Percentiles rank a stretch among this genome's conserved stretches.
Conservation (phyloP, 2,113 vertebrate species). For the Takifugu flavidus region DNA sequence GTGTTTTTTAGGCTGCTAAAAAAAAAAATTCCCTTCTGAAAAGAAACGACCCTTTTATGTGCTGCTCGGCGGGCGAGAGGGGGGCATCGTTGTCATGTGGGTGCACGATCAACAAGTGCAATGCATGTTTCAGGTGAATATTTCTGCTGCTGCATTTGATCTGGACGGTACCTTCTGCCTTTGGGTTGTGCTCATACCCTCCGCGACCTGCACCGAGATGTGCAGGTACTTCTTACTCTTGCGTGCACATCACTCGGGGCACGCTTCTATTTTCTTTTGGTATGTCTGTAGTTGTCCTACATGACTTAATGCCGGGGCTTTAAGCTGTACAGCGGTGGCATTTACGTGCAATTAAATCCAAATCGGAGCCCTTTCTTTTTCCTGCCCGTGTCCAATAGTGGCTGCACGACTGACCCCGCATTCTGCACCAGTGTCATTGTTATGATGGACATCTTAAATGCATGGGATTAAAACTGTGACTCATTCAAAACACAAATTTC, state of each 20-base stretch:
- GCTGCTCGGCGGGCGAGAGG: neutral
- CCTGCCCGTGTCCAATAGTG: constrained; percentile 29
- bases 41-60: constrained; percentile 18
- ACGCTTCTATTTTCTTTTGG: constrained; percentile 10
- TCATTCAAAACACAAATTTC: constrained; percentile 38
- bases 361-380: constrained; percentile 32
- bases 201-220: constrained; percentile 34
- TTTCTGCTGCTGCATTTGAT: constrained; percentile 26
- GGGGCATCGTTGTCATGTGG: constrained; percentile 33
- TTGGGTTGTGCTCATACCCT: neutral
- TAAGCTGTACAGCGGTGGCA: constrained; percentile 37
- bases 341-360: constrained; percentile 40
- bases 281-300: neutral
- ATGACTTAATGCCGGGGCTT: constrained; percentile 26
- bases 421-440: constrained; percentile 35
- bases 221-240: constrained; percentile 14
- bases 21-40: constrained; percentile 39
- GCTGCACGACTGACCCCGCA: constrained; percentile 39
- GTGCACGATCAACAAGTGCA: constrained; percentile 68
- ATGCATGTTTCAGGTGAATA: constrained; percentile 35
- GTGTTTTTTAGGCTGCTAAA: constrained; percentile 45
- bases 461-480: too few relatives aligned
- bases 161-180: constrained; percentile 3
- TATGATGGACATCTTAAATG: constrained; percentile 1
- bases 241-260: constrained; percentile 18